Conservation (phyloP, 2,113 vertebrate species). For the Calyptomena viridis region DNA sequence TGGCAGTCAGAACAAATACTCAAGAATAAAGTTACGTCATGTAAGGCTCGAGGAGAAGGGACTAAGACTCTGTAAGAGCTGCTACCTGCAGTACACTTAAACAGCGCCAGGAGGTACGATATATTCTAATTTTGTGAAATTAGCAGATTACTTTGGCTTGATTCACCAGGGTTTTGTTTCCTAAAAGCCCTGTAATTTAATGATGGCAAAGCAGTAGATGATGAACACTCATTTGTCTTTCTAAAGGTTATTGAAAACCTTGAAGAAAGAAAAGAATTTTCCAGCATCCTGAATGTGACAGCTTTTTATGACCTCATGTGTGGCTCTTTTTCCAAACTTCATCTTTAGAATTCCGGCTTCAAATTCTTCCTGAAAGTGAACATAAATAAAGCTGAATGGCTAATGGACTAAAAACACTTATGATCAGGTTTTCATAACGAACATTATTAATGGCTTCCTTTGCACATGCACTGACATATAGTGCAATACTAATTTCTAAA, state of each 20-base stretch:
- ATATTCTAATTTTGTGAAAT: neutral
- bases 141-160: conserved; percentile 5
- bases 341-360: conserved; percentile 71
- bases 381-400: conserved; percentile 78
- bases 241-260: conserved; percentile 28
- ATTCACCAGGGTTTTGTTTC: neutral
- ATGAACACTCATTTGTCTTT: neutral
- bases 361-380: conserved; percentile 68
- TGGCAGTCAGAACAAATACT: neutral
- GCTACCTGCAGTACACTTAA: neutral
- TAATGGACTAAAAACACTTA: conserved; percentile 81
- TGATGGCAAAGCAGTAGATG: neutral
- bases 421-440: conserved; percentile 78
- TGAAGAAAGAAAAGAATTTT: conserved; percentile 49
- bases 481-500: conserved; percentile 74
- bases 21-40: neutral
- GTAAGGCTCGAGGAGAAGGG: neutral
- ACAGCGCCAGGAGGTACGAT: neutral
- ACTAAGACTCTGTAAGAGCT: neutral
- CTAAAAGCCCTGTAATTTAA: conserved; percentile 44
- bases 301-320: conserved; percentile 66
- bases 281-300: conserved; percentile 53
- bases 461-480: conserved; percentile 32
- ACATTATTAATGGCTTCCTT: conserved; percentile 76
- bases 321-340: conserved; percentile 68